Evolutionary conservation across 1,140 invertebrate genomes (phyloP), one percentile per base, ranked within the genome.

Genomic region (Panulirus ornatus): DNA sequence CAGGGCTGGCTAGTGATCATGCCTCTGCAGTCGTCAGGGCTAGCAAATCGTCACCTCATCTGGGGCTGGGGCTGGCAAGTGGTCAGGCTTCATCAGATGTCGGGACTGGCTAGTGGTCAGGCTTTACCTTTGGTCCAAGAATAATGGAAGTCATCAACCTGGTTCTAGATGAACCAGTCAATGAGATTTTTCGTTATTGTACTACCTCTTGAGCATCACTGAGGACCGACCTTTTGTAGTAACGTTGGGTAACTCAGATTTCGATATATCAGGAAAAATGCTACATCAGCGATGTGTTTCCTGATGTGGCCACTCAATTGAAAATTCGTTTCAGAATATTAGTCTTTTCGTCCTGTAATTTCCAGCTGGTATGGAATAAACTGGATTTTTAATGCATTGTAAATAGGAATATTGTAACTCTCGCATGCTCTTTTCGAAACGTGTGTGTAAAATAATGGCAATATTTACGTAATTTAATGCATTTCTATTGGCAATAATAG

Each of bases 321-420:
- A 5, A 66, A 6, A 66, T 30, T 11, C 58, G 11, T 5, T 47
- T 11, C 44, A 47, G 44, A 47, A 47, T 66, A 66, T 66, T 0
- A 5, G 19, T 14, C 22, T 11, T 30, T 66, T 34, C 30, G 2
- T 66, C 11, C 5, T 66, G 22, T 66, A 30, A 30, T 27, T 66
- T 66, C 58, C 58, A 66, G 58, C 58, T 66, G 58, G 58, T 30
- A 66, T 66, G 58, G 58, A 66, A 66, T 66, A 3, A 66, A 66
- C n/a, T 66, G 5, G 30, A 30, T 66, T 6, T 66, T 30, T 66
- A 66, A 30, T 30, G 8, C 6, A 66, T 66, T 66, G 58, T 66
- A 66, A 66, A 66, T 66, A 66, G 0, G 0, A 30, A 1, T 66
- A 66, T 2, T 66, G 58, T 66, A 27, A n/a, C n/a, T 66, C 58